Base-by-base conservation (phyloP, 2,797 vertebrate genomes). In the Lithobates pipiens region DNA sequence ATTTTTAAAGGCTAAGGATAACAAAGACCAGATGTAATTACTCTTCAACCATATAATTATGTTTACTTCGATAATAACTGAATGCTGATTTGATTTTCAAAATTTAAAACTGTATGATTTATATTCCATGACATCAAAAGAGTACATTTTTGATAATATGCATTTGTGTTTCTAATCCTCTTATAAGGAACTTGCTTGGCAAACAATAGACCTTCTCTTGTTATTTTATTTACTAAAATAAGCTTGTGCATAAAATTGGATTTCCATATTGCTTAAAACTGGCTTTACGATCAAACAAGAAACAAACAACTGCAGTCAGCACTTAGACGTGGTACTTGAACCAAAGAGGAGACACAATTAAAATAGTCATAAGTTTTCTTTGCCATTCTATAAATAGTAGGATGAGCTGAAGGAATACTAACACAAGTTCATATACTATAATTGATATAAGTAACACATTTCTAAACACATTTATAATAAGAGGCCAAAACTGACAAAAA, bases 211-310 rank as follows among this genome's bases (percentile, higher is more conserved):
- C 46, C 34, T 76, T 86, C 65, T 76, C 72, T 86, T 81, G 85
- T 86, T 81, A 82, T 75, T 86, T 81, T 80, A 67, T 36, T 76
- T 82, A 86, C 72, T 77, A 68, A 76, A 86, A 86, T 86, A 76
- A 81, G 67, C 79, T 65, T 81, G 67, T 86, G 78, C 73, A 76
- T 81, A 86, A 86, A 81, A 86, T 86, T 82, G 67, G 85, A 81
- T 86, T 86, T 77, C 73, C 67, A 86, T 78, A 86, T 82, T 82
- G 79, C 85, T 86, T 77, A 77, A 82, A 86, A 82, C 67, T 16
- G 36, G 75, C 73, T 82, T 82, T 86, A 44, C 71, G 85, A 86
- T 82, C 68, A 86, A 86, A 82, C 68, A 86, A 63, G 46, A 57
- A 76, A 70, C 68, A 69, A 86, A 82, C 73, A 86, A 77, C 68